These are phyloP conservation scores for Archips xylosteana DNA, from an alignment of 2,888 invertebrate species.

Conservation along the genomic window DNA sequence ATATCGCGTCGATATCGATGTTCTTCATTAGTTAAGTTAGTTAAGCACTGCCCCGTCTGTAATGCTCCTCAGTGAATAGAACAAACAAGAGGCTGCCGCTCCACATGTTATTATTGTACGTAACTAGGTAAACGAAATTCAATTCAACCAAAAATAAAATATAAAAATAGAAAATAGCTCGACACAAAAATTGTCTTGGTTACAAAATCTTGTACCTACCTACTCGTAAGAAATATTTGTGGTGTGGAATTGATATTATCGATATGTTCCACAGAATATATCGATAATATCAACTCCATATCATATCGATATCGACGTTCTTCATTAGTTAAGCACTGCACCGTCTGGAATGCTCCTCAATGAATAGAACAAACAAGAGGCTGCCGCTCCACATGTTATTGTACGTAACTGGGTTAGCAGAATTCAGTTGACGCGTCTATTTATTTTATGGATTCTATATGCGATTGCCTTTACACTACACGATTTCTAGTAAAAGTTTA, in stretches of 20 bases:
- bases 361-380: slow-evolving; percentile 37
- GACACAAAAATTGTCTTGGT: no score
- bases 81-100: slow-evolving; percentile 30
- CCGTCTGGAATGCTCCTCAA: slow-evolving; percentile 16
- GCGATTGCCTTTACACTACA: neutral
- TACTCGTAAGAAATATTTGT: no score
- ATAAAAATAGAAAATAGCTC: no score
- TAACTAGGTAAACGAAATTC: slow-evolving; percentile 27
- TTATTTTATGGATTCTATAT: slow-evolving; percentile 8
- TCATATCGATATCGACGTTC: slow-evolving; percentile 16
- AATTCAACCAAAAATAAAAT: no score
- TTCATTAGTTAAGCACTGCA: neutral
- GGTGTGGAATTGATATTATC: no score
- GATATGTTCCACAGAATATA: no score
- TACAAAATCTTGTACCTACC: no score
- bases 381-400: slow-evolving; percentile 27
- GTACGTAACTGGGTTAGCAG: slow-evolving; percentile 27
- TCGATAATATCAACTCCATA: neutral
- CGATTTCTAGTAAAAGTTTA: neutral
- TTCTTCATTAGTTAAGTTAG: neutral
- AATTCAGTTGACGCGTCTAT: slow-evolving; percentile 20
- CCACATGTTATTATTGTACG: slow-evolving; percentile 27
- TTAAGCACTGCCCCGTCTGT: slow-evolving; percentile 7
- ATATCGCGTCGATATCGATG: slow-evolving; percentile 14
- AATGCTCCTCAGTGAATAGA: slow-evolving; percentile 26